These are phyloP conservation scores for Crossocerus cetratus DNA, from an alignment of 2,888 invertebrate species.

Conservation along the genomic window DNA sequence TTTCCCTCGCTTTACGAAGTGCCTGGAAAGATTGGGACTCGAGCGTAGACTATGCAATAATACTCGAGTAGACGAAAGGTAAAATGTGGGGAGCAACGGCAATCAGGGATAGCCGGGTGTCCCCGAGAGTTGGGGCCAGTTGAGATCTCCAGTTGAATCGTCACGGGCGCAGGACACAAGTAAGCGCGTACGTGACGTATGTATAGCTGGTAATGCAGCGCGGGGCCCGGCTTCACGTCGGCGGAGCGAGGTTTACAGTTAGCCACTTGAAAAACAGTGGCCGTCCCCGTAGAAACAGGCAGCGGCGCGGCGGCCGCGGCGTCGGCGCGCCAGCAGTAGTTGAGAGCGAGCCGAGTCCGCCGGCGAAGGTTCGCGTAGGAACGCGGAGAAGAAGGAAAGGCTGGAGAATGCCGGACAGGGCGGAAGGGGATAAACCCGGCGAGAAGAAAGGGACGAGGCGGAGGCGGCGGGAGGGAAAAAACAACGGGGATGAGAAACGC, in stretches of 20 bases:
- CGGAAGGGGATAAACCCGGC: slow-evolving; percentile 18
- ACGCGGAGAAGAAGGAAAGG: slow-evolving; percentile 32
- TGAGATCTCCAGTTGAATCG: slow-evolving; percentile 51
- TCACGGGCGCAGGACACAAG: slow-evolving; percentile 51
- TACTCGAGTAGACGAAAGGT: no score
- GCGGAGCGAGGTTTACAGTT: slow-evolving; percentile 61
- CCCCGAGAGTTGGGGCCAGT: slow-evolving; percentile 36
- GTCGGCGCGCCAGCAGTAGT: neutral
- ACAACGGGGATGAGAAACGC: slow-evolving; percentile 36
- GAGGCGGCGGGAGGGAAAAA: slow-evolving; percentile 27
- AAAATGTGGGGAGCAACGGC: no score
- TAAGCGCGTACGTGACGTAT: slow-evolving; percentile 46
- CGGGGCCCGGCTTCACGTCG: slow-evolving; percentile 26
- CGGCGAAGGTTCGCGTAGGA: neutral
- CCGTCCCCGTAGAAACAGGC: slow-evolving; percentile 22
- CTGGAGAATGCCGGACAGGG: slow-evolving; percentile 5
- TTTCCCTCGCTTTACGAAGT: no score
- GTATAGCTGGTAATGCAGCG: slow-evolving; percentile 14
- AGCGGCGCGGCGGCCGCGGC: slow-evolving; percentile 13
- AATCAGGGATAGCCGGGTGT: no score
- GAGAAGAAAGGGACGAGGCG: slow-evolving; percentile 33
- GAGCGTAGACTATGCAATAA: no score
- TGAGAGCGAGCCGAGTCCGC: neutral
- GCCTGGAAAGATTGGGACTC: no score
- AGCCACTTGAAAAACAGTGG: slow-evolving; percentile 59